Base-by-base conservation (phyloP, 2,888 invertebrate genomes). In the Amaurobius ferox region DNA sequence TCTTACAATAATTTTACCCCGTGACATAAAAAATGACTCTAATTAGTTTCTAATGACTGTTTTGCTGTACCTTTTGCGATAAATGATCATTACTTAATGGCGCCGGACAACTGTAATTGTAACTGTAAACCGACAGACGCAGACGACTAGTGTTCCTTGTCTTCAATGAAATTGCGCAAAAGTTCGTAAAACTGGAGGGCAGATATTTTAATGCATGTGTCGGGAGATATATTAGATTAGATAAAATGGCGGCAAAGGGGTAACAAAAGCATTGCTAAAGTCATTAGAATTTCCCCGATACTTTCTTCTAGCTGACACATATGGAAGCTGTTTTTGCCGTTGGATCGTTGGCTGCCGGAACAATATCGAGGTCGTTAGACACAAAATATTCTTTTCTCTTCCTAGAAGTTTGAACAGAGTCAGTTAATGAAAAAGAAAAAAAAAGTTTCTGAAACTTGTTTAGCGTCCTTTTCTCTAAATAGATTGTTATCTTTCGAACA, bases 11-110 rank as follows among this genome's bases (percentile, higher is more conserved):
- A 55, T 55, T 55, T 55, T n/a, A 5, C 5, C 23, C 66, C 23
- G 9, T 19, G 9, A 44, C 1, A 11, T 48, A 48, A 29, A 66
- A 66, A 74, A n/a, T 40, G 44, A 6, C 29, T 32, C 28, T 80
- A 80, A 80, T 80, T 80, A 74, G 68, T 55, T 80, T 73, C 74
- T 80, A 68, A 80, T 68, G 80, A 74, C 68, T 62, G 39, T 61
- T 64, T 29, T 64, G 30, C 64, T 16, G 30, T 64, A 26, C 13
- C 29, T 28, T 61, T 16, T 29, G 16, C 55, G 55, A 55, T 23
- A 55, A 23, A 55, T 55, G 16, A 23, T 55, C 55, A 23, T 64
- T 30, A 19, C 29, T 29, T n/a, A 30, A 64, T 64, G 29, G 64
- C 30, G 64, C n/a, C 30, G 64, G 16, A 0, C n/a, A 64, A n/a